Evolutionary conservation across 2,113 vertebrate genomes (phyloP).

Genomic region (Oreochromis niloticus): DNA sequence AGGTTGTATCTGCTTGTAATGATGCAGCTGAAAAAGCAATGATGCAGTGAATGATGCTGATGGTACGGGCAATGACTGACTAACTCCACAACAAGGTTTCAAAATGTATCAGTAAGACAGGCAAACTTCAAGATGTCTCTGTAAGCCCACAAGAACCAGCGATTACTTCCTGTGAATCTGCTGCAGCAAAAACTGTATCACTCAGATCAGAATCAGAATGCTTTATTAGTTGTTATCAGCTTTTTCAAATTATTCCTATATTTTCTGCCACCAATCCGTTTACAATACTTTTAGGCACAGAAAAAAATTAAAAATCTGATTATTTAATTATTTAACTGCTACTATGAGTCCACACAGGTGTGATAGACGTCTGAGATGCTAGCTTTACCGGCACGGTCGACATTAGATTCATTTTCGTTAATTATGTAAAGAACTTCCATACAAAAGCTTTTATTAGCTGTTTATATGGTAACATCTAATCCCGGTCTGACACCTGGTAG

Average conservation of each 20-base stretch:
- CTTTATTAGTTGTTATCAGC: too few relatives aligned
- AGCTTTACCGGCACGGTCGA: neutral
- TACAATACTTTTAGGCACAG: neutral
- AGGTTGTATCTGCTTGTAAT: neutral
- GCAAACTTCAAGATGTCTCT: neutral
- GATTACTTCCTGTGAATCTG: neutral
- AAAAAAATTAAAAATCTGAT: neutral
- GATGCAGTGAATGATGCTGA: neutral
- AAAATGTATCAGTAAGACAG: neutral
- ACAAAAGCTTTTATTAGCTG: neutral
- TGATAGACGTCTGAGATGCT: neutral
- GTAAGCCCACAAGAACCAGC: neutral
- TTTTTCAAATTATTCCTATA: neutral
- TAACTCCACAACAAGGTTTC: neutral
- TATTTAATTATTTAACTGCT: neutral
- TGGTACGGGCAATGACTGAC: neutral
- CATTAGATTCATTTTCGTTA: neutral
- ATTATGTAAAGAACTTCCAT: neutral
- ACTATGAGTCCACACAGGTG: neutral
- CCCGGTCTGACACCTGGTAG: neutral
- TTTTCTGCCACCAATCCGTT: neutral
- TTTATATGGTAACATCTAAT: neutral
- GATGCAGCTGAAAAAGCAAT: neutral
- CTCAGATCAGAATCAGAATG: too few relatives aligned
- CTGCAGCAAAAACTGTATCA: neutral